These are phyloP conservation scores for Psittacula derbiana DNA, from an alignment of 2,797 vertebrate species.

Conservation along the genomic window DNA sequence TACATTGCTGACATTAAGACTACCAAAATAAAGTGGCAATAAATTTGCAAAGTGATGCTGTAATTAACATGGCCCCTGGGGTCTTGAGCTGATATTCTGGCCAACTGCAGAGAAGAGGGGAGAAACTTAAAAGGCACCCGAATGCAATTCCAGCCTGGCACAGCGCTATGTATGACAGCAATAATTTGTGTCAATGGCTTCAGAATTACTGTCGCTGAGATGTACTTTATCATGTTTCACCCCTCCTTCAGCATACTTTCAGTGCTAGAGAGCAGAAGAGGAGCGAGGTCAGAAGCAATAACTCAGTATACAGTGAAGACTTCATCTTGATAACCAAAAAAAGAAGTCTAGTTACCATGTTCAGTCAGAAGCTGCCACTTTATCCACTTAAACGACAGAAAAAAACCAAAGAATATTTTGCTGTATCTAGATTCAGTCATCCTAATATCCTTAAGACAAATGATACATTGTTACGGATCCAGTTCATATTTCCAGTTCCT, in stretches of 20 bases:
- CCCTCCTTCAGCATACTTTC: background rate
- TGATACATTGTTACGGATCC: background rate
- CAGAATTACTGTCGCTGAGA: background rate
- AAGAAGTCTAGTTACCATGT: background rate
- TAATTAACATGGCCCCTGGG: background rate
- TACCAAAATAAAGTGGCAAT: background rate
- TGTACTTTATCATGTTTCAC: background rate
- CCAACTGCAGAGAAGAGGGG: background rate
- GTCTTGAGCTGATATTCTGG: background rate
- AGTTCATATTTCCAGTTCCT: background rate
- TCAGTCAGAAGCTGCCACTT: background rate
- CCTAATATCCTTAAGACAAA: background rate
- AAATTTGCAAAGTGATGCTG: background rate
- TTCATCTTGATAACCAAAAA: background rate
- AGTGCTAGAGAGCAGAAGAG: background rate
- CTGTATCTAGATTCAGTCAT: background rate
- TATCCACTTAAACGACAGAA: background rate
- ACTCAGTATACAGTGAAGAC: background rate
- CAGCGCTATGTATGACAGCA: background rate
- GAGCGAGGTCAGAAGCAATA: background rate
- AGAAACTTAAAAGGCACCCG: slow-evolving; percentile 6
- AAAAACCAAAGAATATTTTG: background rate
- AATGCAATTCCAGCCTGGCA: slow-evolving; percentile 6
- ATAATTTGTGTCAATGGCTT: slow-evolving; percentile 21
- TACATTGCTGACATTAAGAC: background rate